phyloP scores from a whole-genome alignment of 2,888 invertebrate genomes.

The Ceratothoa steindachneri region DNA sequence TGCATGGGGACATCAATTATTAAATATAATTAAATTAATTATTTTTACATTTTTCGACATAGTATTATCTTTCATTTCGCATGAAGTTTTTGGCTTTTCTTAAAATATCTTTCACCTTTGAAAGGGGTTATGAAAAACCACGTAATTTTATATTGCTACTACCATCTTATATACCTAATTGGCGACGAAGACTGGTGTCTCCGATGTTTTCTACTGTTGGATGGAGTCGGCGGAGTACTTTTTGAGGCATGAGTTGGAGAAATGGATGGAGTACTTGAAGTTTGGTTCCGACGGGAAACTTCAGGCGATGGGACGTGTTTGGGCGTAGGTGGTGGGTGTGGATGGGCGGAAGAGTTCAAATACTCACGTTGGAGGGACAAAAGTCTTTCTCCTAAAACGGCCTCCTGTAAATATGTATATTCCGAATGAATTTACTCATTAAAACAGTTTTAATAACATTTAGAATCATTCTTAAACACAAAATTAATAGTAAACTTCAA shows the following conservation, averaged over 20 bases:
- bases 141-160: no score
- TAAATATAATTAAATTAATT: no score
- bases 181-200: slow-evolving; percentile 75
- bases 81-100: no score
- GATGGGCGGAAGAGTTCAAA: slow-evolving; percentile 9
- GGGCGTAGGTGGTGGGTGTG: slow-evolving; percentile 35
- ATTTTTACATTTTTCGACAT: no score
- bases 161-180: slow-evolving; percentile 61
- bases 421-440: neutral
- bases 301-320: slow-evolving; percentile 11
- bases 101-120: no score
- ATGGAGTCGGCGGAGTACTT: slow-evolving; percentile 34
- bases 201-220: slow-evolving; percentile 54
- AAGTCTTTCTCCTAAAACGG: slow-evolving; percentile 34
- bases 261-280: slow-evolving; percentile 51
- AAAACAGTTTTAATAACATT: neutral
- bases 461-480: no score
- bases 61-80: no score
- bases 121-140: no score
- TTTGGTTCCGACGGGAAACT: slow-evolving; percentile 11
- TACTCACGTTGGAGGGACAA: slow-evolving; percentile 37
- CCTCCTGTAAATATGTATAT: slow-evolving; percentile 23
- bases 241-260: slow-evolving; percentile 54
- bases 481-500: no score
- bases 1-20: no score